phyloP scores from a whole-genome alignment of 2,113 vertebrate species.

The Erinaceus europaeus region DNA sequence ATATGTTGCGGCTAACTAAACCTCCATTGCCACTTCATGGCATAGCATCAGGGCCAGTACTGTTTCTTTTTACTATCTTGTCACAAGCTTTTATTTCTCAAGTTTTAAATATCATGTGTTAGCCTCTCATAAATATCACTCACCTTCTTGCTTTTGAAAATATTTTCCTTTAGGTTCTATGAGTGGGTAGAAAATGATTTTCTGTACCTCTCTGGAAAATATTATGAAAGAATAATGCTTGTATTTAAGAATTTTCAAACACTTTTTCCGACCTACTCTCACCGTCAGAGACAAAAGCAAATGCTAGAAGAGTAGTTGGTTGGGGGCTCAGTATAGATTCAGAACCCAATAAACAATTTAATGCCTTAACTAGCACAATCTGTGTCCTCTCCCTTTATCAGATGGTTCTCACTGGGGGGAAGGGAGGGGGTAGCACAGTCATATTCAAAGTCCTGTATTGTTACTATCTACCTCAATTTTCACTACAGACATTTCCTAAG shows the following conservation, averaged over 20 bases:
- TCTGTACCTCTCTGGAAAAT: slow-evolving; percentile 23
- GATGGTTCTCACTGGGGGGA: neutral
- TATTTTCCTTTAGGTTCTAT: neutral
- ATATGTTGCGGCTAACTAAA: neutral
- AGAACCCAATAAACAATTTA: neutral
- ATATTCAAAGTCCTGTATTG: neutral
- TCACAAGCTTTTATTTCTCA: slow-evolving; percentile 22
- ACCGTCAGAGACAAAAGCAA: slow-evolving; percentile 13
- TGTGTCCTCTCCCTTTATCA: neutral
- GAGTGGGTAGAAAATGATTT: neutral
- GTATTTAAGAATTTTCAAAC: neutral
- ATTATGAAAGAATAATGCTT: neutral
- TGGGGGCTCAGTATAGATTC: neutral
- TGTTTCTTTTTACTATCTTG: neutral
- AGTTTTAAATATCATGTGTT: slow-evolving; percentile 15
- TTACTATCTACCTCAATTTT: neutral
- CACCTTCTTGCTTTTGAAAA: slow-evolving; percentile 31
- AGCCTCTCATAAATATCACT: slow-evolving; percentile 4
- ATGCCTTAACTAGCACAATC: neutral
- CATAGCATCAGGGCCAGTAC: neutral
- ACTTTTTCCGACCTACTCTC: neutral
- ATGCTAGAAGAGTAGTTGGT: neutral
- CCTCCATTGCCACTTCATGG: neutral
- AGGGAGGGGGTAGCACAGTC: neutral
- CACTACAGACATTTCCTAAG: neutral